Evolutionary conservation across 2,113 vertebrate species (phyloP), one percentile per base, ranked within the genome.

Genomic region (Tenrec ecaudatus): DNA sequence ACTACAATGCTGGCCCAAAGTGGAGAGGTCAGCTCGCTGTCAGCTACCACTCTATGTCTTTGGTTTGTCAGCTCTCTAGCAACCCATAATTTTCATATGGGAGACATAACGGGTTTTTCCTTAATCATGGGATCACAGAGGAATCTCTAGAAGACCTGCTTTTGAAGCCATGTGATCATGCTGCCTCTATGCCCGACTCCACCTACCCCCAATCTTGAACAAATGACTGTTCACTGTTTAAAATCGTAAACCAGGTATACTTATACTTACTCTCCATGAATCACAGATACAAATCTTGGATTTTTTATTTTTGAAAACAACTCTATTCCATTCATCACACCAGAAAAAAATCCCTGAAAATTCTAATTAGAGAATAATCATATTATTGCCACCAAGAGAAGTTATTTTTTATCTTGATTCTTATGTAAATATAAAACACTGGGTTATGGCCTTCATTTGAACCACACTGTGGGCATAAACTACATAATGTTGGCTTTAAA

Each of bases 151-250:
- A 27, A 90, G 40, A 3, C 10, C 33, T 90, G 87, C 36, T 57
- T 64, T 83, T 71, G 36, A 92, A 93, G 69, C 14, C 43, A 86
- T 11, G 6, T 75, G 25, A 83, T 57, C 36, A 91, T 81, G 31
- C 62, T 77, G 47, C 12, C 17, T 33, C 36, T 71, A 38, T 80
- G 31, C 38, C 57, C 79, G 53, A 85, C 36, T 82, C 15, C 76
- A 7, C 47, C 15, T 76, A 7, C 47, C 29, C 14, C 8, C 25
- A 69, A 3, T 33, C 68, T 7, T 25, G 94, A 91, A 73, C 64
- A 81, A 94, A 64, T 82, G 19, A 1, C 38, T 84, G 89, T 75
- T 27, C 86, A 47, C 60, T 20, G 7, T 22, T 66, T 66, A 66
- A 66, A 23, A 6, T 14, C 33, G 92, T 71, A 69, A 69, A 3